Evolutionary conservation across 2,888 invertebrate genomes (phyloP), one percentile per base, ranked within the genome.

Genomic region (Sarcophaga subvicina): DNA sequence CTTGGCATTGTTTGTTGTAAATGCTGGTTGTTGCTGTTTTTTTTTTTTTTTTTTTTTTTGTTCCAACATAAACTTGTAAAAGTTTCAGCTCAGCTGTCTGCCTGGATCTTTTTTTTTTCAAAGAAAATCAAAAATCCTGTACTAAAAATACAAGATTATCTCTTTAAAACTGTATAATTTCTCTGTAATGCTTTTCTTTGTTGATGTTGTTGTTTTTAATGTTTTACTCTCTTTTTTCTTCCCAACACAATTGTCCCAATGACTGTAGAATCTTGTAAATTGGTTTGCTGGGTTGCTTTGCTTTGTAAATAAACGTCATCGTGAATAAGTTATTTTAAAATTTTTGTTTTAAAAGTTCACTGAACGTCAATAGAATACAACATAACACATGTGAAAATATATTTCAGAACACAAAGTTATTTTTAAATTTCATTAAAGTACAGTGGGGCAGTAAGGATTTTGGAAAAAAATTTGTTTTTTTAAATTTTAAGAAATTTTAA

Each of bases 351-450:
- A 49, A 64, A 66, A 92, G 91, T 92, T 92, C 92, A 92, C 88
- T 92, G 92, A 92, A 92, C 91, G 90, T 92, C 90, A 90, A 91
- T 91, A 91, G 90, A 90, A 90, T 89, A 90, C 90, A 37, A 37
- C 10, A 10, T 2, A 37, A 37, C 8, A 10, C 8, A 37, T 37
- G 8, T 37, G 37, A 8, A 37, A 37, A 37, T 37, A 37, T 37
- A 37, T 37, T 37, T 37, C 1, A 37, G 6, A 37, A 6, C 6
- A 37, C 37, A 37, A 37, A 37, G 37, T 37, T 37, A 37, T 37
- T 37, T 37, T 37, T 37, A 37, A 37, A 37, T 37, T 8, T 37
- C 37, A 37, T 37, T 37, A 37, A 8, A 37, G 3, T 37, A 37
- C 37, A 2, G 37, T 37, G 37, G 37, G 37, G 8, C 37, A 37